These are phyloP conservation scores for Pangasius djambal DNA, from an alignment of 2,797 vertebrate species.

Conservation along the genomic window DNA sequence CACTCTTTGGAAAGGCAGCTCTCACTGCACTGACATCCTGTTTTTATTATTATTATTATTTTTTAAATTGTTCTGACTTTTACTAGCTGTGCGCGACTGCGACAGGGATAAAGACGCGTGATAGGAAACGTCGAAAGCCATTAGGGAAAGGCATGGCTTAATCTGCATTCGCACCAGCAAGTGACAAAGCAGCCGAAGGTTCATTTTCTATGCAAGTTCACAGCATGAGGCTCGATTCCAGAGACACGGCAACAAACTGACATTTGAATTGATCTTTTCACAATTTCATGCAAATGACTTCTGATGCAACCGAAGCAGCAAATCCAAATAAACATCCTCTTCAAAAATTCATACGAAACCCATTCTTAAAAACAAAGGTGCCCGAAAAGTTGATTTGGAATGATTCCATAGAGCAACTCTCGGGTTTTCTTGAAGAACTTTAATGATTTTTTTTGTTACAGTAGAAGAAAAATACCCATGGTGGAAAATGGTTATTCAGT, in stretches of 20 bases:
- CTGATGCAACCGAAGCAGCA: not conserved
- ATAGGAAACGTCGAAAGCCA: constrained; percentile 14
- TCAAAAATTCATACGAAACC: not conserved
- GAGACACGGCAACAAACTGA: not conserved
- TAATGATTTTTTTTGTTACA: too few relatives aligned
- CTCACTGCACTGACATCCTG: not conserved
- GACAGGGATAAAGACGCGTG: not conserved
- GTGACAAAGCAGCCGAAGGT: not conserved
- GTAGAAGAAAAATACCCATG: not conserved
- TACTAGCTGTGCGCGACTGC: not conserved
- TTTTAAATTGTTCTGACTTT: not conserved
- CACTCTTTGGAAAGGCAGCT: not conserved
- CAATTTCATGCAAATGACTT: not conserved
- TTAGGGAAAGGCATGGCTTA: constrained; percentile 1
- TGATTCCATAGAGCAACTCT: not conserved
- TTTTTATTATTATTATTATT: not conserved
- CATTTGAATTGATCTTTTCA: constrained; percentile 4
- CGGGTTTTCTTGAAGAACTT: not conserved
- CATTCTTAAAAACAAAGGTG: not conserved
- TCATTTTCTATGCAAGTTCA: constrained; percentile 3
- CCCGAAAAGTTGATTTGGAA: not conserved
- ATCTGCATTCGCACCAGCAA: constrained; percentile 4
- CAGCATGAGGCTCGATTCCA: constrained; percentile 13
- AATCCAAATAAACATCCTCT: not conserved
- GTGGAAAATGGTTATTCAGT: not conserved